Evolutionary conservation across 2,888 invertebrate genomes (phyloP).

Genomic region (Lamproptera curius): DNA sequence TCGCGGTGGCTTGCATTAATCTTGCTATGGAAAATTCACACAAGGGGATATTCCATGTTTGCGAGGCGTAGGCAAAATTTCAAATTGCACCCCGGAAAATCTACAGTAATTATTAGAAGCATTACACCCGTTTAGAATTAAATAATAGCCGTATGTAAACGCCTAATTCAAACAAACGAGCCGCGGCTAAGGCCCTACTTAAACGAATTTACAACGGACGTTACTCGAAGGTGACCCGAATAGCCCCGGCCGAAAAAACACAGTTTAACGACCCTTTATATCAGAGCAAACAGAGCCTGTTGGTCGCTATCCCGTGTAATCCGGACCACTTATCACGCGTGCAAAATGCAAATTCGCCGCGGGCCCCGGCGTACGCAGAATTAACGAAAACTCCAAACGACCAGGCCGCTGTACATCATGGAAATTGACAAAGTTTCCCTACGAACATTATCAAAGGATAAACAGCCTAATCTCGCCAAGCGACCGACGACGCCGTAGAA

Average conservation of each 20-base stretch:
- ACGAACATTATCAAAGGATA: constrained; percentile 55
- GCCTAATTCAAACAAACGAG: constrained; percentile 60
- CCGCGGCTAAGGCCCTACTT: constrained; percentile 65
- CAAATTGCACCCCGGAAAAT: constrained; percentile 27
- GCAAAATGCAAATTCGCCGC: constrained; percentile 75
- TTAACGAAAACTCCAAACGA: constrained; percentile 58
- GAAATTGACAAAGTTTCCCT: constrained; percentile 70
- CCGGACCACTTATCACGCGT: constrained; percentile 76
- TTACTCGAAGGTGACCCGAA: constrained; percentile 76
- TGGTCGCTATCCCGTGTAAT: constrained; percentile 74
- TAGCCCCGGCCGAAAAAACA: constrained; percentile 73
- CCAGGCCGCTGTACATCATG: constrained; percentile 44
- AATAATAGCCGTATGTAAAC: constrained; percentile 39
- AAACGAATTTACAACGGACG: constrained; percentile 72
- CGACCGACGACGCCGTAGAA: constrained; percentile 16
- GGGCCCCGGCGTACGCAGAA: constrained; percentile 60
- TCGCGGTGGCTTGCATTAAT: constrained; percentile 68
- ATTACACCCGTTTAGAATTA: constrained; percentile 14
- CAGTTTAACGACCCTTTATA: constrained; percentile 77
- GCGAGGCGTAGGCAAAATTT: constrained; percentile 43
- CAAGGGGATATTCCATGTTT: constrained; percentile 32
- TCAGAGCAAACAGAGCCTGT: constrained; percentile 74
- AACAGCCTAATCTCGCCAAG: constrained; percentile 47
- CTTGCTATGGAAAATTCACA: constrained; percentile 61
- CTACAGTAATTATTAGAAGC: constrained; percentile 4